phyloP scores from a whole-genome alignment of 2,888 invertebrate species.

The Microctonus hyperodae region DNA sequence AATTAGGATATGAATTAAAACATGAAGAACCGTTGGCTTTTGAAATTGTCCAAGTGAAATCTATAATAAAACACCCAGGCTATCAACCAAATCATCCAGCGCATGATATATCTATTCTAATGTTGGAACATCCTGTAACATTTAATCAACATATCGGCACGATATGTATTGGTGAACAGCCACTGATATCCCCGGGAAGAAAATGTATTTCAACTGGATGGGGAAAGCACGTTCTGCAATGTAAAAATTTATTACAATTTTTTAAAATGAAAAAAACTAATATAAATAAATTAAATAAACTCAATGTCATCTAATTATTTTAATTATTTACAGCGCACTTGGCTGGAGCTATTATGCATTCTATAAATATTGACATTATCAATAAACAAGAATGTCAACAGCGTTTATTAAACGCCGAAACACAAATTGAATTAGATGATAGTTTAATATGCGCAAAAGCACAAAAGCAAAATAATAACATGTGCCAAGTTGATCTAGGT shows the following conservation, averaged over 20 bases:
- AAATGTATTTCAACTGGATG: conserved; percentile 83
- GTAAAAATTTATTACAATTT: conserved; percentile 63
- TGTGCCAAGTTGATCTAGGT: conserved; percentile 84
- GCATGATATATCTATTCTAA: conserved; percentile 77
- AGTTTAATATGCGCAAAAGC: conserved; percentile 76
- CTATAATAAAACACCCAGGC: conserved; percentile 75
- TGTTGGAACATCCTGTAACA: conserved; percentile 67
- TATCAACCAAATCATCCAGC: conserved; percentile 70
- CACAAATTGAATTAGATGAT: conserved; percentile 68
- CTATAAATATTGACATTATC: conserved; percentile 73
- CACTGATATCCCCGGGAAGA: conserved; percentile 58
- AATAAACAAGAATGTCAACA: conserved; percentile 70
- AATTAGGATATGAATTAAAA: conserved; percentile 73
- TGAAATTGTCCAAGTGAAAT: conserved; percentile 77
- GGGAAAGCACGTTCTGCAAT: conserved; percentile 80
- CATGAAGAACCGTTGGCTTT: conserved; percentile 78
- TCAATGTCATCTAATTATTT: neutral
- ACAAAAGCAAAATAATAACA: conserved; percentile 70
- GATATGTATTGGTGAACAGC: conserved; percentile 69
- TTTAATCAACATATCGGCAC: conserved; percentile 77
- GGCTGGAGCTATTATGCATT: conserved; percentile 78
- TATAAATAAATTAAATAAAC: conserved; percentile 11
- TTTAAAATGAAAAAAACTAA: neutral
- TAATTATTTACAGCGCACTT: conserved; percentile 71
- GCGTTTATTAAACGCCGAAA: conserved; percentile 67